These are phyloP conservation scores for Diachasma alloeum DNA, from an alignment of 1,140 invertebrate genomes.

Conservation along the genomic window DNA sequence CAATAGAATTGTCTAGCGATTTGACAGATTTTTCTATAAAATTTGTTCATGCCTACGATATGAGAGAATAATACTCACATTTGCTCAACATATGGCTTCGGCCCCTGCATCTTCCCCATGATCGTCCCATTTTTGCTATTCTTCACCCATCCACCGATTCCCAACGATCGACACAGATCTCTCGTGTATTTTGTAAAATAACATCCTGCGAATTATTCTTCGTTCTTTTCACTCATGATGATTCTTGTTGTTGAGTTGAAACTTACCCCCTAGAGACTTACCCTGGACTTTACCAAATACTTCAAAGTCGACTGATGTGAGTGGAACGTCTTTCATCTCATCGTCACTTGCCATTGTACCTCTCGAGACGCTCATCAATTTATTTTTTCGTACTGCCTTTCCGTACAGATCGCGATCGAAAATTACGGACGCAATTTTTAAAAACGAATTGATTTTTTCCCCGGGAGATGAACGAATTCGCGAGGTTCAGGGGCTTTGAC, in stretches of 20 bases:
- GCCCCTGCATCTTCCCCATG: constrained; percentile 86
- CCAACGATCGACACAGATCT: constrained; percentile 76
- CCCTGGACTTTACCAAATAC: constrained; percentile 90
- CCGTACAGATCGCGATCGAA: neutral
- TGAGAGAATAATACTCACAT: constrained; percentile 73
- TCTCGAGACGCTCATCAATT: constrained; percentile 22
- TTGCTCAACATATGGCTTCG: constrained; percentile 78
- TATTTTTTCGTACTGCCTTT: neutral
- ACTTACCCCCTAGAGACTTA: constrained; percentile 55
- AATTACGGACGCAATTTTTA: neutral
- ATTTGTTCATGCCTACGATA: too few relatives aligned
- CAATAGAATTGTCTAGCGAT: too few relatives aligned
- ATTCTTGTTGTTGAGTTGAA: neutral
- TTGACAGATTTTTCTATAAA: too few relatives aligned
- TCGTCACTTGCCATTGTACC: constrained; percentile 69
- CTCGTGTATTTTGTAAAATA: constrained; percentile 89
- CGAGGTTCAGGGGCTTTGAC: neutral
- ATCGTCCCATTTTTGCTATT: constrained; percentile 87
- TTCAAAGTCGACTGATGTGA: constrained; percentile 87
- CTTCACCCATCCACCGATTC: constrained; percentile 89
- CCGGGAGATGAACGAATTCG: neutral
- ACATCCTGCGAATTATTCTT: constrained; percentile 68
- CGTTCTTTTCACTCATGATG: neutral
- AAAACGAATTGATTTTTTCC: neutral
- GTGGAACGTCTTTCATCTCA: constrained; percentile 62